These are phyloP conservation scores for Callocephalon fimbriatum DNA, from an alignment of 2,113 vertebrate species.

Conservation along the genomic window DNA sequence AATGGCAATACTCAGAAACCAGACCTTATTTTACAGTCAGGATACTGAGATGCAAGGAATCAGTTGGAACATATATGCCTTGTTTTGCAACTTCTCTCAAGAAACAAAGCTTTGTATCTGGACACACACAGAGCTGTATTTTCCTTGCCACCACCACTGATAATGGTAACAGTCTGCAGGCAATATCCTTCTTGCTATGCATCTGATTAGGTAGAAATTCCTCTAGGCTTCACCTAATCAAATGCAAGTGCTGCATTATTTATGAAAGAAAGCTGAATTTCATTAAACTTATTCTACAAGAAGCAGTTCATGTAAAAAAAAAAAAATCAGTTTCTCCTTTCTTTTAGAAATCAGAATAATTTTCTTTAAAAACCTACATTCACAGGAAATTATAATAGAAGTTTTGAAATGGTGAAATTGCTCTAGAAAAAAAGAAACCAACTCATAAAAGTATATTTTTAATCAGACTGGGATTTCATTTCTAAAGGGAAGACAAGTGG, in stretches of 20 bases:
- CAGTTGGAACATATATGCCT: background rate
- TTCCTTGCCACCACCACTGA: background rate
- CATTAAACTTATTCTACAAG: slow-evolving; percentile 60
- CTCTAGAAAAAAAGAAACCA: background rate
- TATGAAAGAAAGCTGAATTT: slow-evolving; percentile 75
- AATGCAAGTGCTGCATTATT: slow-evolving; percentile 72
- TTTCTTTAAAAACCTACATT: slow-evolving; percentile 25
- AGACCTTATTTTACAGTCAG: background rate
- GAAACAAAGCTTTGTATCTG: background rate
- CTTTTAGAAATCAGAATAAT: slow-evolving; percentile 23
- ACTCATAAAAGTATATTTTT: slow-evolving; percentile 21
- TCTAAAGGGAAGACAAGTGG: slow-evolving; percentile 59
- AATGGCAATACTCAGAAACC: background rate
- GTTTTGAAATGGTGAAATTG: slow-evolving; percentile 37
- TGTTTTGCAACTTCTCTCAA: background rate
- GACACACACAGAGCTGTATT: background rate
- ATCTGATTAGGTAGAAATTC: slow-evolving; percentile 67
- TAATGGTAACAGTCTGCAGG: slow-evolving; percentile 44
- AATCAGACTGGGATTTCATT: slow-evolving; percentile 45
- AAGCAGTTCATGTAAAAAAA: slow-evolving; percentile 10
- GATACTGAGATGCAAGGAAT: background rate
- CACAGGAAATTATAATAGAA: slow-evolving; percentile 8
- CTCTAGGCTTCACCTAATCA: slow-evolving; percentile 63
- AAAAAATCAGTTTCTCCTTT: slow-evolving; percentile 29
- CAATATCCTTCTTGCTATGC: slow-evolving; percentile 45